These are phyloP conservation scores for Catostylus mosaicus DNA, from an alignment of 30 jellyfish, hydroid and myxozoan genomes.

Conservation along the genomic window DNA sequence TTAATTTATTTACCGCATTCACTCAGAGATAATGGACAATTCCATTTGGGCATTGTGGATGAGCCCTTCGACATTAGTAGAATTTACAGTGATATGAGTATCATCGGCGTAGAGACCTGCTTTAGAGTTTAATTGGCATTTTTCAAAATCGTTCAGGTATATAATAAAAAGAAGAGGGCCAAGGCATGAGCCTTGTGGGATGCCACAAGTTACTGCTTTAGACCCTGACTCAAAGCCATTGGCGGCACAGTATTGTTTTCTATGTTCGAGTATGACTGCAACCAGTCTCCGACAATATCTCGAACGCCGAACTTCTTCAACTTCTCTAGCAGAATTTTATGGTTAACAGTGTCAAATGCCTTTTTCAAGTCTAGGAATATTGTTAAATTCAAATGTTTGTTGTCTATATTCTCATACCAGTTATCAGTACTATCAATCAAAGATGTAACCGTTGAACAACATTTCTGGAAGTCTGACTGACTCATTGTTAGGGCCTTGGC, in stretches of 20 bases:
- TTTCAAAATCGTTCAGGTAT: constrained; percentile 29
- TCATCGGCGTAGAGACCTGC: constrained; percentile 25
- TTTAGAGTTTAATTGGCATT: constrained; percentile 5
- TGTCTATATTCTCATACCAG: constrained; percentile 35
- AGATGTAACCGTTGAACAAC: constrained; percentile 6
- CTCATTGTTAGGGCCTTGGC: background rate
- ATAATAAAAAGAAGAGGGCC: constrained; percentile 35
- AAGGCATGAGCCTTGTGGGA: constrained; percentile 45
- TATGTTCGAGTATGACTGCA: constrained; percentile 12
- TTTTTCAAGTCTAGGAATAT: constrained; percentile 22
- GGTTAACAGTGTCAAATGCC: constrained; percentile 34
- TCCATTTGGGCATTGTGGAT: constrained; percentile 18
- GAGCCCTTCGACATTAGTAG: constrained; percentile 8
- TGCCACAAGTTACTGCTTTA: constrained; percentile 31
- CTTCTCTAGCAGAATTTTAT: constrained; percentile 6
- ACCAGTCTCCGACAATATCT: constrained; percentile 10
- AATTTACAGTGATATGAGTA: constrained; percentile 19
- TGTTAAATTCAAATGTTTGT: constrained; percentile 10
- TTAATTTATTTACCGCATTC: constrained; percentile 29
- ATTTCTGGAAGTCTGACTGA: constrained; percentile 11
- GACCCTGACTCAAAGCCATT: constrained; percentile 37
- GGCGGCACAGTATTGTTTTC: constrained; percentile 1
- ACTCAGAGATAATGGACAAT: constrained; percentile 3
- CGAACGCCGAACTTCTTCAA: constrained; percentile 11
- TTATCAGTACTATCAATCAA: constrained; percentile 4